Conservation (phyloP, 2,113 vertebrate genomes). For the Corythornis vintsioides region DNA sequence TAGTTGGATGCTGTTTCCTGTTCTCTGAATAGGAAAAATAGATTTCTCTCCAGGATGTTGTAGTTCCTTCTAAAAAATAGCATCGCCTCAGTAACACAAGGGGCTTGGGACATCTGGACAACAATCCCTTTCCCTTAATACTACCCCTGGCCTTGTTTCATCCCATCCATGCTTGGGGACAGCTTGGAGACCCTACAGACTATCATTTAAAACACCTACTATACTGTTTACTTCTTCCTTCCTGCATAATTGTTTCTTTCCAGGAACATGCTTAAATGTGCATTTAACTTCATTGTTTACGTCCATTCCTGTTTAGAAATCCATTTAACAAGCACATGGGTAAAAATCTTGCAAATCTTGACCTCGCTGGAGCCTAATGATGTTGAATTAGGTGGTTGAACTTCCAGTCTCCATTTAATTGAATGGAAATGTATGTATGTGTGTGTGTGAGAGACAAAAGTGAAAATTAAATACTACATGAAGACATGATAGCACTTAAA, state of each 20-base stretch:
- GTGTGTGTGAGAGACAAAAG: not conserved
- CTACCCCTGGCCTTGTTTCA: not conserved
- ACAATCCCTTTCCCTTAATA: not conserved
- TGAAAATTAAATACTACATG: not conserved
- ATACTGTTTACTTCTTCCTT: not conserved
- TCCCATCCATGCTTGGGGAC: accelerated
- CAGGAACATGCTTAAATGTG: not conserved
- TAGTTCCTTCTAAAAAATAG: not conserved
- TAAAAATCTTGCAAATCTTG: not conserved
- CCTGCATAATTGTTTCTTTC: not conserved
- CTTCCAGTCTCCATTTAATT: not conserved
- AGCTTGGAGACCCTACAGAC: accelerated
- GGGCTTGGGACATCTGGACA: not conserved
- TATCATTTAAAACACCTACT: not conserved
- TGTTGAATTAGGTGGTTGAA: not conserved
- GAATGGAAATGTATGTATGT: not conserved
- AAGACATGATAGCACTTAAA: not conserved
- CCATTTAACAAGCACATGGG: not conserved
- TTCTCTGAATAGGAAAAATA: not conserved
- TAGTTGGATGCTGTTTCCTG: not conserved
- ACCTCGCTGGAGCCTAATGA: not conserved
- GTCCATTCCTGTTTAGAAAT: not conserved
- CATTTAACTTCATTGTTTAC: not conserved
- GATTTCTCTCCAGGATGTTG: not conserved
- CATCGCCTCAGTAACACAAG: not conserved